Evolutionary conservation across 2,113 vertebrate species (phyloP), one percentile per base, ranked within the genome.

Genomic region (Asarcornis scutulata): DNA sequence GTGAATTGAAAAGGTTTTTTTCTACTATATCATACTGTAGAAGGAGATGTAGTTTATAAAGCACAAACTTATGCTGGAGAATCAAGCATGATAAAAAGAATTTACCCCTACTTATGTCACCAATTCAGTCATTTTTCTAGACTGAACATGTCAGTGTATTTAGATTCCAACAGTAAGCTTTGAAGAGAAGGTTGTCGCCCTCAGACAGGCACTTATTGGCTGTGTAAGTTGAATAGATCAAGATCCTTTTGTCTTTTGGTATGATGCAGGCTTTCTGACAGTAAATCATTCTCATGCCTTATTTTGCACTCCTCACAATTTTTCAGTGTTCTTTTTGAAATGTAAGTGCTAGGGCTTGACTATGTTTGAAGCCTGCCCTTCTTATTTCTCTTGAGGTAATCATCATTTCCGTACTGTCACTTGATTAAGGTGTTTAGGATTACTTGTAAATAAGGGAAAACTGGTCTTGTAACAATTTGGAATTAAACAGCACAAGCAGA

Each of bases 391-490:
- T 78, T 18, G 21, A 40, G 74, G 31, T 29, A 72, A 48, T 11
- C 22, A 42, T 77, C 2, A 9, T 79, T 86, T 13, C 32, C 23
- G 5, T 75, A 6, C 27, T 76, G 13, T 6, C 7, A 23, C 20
- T 46, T 87, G 56, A 44, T 75, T 80, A 76, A 81, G 52, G 66
- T 76, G 9, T 9, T 81, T 81, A 34, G 0, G 7, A 46, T 78
- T 86, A 55, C 83, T 91, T 93, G 42, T 89, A 84, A 91, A 34
- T n/a, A 81, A 34, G 42, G 42, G 18, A 26, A 94, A 86, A 72
- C 38, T 81, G 48, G 9, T 38, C 29, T 59, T 32, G 9, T 7
- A 64, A 13, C 6, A 44, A 36, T 29, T 78, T 44, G 46, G 26
- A 94, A 52, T 87, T 76, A 53, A 87, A 83, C 14, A 48, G 3